Evolutionary conservation across 2,797 vertebrate species (phyloP).

Genomic region (Pyrocephalus nanus): DNA sequence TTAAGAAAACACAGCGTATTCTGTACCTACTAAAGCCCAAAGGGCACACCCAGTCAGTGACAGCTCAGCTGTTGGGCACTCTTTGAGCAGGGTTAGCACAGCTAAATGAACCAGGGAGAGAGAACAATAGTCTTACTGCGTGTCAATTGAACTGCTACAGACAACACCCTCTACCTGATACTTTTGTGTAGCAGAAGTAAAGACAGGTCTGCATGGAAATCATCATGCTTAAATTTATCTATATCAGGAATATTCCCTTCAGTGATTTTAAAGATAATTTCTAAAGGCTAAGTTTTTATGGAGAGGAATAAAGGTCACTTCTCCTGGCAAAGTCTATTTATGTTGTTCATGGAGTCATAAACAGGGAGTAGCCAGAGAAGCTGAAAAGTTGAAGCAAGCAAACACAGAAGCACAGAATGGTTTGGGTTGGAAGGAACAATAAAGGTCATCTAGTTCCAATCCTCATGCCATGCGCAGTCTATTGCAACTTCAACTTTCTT

Average conservation of each 20-base stretch:
- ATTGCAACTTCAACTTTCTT: background rate
- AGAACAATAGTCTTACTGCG: constrained; percentile 23
- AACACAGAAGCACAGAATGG: background rate
- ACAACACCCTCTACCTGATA: background rate
- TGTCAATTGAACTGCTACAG: background rate
- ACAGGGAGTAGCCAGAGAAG: background rate
- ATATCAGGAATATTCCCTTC: background rate
- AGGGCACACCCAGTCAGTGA: background rate
- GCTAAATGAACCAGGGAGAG: background rate
- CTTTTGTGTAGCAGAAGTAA: background rate
- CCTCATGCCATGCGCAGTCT: background rate
- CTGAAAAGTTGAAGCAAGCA: background rate
- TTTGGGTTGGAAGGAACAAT: background rate
- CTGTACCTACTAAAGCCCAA: background rate
- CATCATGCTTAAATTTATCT: background rate
- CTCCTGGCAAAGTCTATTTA: background rate
- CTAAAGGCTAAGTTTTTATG: background rate
- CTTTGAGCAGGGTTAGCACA: background rate
- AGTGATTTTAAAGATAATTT: background rate
- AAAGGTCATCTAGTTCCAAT: background rate
- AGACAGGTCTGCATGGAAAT: background rate
- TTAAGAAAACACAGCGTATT: background rate
- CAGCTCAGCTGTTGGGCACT: background rate
- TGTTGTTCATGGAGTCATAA: background rate
- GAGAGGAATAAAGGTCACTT: background rate